These are phyloP conservation scores for Calidris pugnax DNA, from an alignment of 2,113 vertebrate genomes.

Conservation along the genomic window DNA sequence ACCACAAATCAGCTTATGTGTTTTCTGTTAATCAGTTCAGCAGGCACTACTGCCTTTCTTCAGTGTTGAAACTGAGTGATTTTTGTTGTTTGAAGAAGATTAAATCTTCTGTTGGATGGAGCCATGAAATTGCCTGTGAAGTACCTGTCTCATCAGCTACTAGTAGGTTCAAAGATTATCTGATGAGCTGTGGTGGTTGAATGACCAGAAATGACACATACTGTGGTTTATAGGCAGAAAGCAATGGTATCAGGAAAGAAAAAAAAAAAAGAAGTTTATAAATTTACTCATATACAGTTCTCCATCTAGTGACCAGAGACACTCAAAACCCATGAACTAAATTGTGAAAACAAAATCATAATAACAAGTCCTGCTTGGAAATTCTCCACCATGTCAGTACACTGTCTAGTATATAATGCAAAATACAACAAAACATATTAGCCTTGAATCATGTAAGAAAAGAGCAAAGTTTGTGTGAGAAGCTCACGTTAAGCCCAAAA, in stretches of 20 bases:
- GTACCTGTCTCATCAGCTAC: neutral
- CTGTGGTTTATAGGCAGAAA: neutral
- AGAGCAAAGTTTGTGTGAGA: neutral
- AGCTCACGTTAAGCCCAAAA: neutral
- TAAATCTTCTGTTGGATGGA: neutral
- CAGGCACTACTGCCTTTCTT: neutral
- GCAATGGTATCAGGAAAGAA: neutral
- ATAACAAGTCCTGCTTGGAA: neutral
- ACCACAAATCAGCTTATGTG: neutral
- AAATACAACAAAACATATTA: neutral
- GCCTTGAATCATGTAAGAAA: neutral
- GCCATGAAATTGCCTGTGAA: neutral
- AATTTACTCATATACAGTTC: neutral
- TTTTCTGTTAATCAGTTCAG: neutral
- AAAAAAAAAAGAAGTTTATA: rapidly evolving
- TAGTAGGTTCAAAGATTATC: neutral
- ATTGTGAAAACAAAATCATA: neutral
- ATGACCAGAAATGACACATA: neutral
- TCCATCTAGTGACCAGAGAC: neutral
- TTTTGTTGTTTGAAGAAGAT: neutral
- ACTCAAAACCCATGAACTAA: neutral
- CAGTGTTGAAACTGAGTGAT: neutral
- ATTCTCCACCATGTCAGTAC: neutral
- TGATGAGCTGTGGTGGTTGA: neutral
- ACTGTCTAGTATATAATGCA: neutral